phyloP scores from a whole-genome alignment of 1,140 invertebrate genomes.

The Magallana gigas region DNA sequence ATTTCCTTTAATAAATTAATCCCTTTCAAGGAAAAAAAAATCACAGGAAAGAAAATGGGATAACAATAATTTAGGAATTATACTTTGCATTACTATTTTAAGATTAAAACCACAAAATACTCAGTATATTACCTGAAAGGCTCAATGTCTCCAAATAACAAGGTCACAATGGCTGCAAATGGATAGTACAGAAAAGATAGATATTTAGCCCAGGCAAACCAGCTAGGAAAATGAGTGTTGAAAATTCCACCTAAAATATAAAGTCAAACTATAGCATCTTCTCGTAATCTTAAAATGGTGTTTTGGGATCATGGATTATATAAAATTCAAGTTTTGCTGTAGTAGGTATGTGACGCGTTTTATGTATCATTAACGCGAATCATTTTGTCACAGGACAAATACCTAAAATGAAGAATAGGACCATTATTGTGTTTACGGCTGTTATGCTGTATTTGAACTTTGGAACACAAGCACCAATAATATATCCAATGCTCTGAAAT shows the following conservation, averaged over 20 bases:
- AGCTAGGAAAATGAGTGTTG: conserved; percentile 87
- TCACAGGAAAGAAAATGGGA: too few relatives aligned
- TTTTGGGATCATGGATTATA: too few relatives aligned
- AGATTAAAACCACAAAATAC: too few relatives aligned
- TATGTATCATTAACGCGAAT: too few relatives aligned
- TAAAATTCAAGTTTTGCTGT: background rate
- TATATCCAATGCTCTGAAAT: conserved; percentile 88
- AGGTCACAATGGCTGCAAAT: conserved; percentile 86
- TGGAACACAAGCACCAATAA: conserved; percentile 89
- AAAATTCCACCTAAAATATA: conserved; percentile 83
- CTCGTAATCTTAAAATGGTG: background rate
- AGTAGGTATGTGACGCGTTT: too few relatives aligned
- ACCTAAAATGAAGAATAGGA: conserved; percentile 89
- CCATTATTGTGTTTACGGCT: conserved; percentile 88
- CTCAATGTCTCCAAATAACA: conserved; percentile 12
- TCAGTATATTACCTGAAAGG: background rate
- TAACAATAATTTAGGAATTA: too few relatives aligned
- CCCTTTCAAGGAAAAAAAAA: too few relatives aligned
- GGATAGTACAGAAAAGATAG: conserved; percentile 89
- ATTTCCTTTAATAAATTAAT: too few relatives aligned
- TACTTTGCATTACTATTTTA: too few relatives aligned
- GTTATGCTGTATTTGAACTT: conserved; percentile 90
- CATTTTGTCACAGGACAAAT: background rate
- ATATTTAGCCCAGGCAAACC: conserved; percentile 89
- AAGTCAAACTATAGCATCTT: background rate